phyloP scores from a whole-genome alignment of 2,888 invertebrate species.

The Drosophila sordidapex region DNA sequence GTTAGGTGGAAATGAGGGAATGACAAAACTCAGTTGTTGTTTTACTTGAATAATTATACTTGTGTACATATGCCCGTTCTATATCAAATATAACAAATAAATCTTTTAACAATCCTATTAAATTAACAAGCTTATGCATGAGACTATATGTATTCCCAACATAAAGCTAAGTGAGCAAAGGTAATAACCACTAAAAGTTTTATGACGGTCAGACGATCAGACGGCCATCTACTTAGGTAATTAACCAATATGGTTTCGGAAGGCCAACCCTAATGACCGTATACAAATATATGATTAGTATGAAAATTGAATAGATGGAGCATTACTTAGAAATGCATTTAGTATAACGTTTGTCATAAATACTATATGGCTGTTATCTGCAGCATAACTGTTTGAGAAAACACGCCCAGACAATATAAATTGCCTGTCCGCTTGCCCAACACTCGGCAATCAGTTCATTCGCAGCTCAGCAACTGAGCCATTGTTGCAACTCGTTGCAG shows the following conservation, averaged over 20 bases:
- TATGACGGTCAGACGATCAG: not conserved
- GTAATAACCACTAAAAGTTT: not conserved
- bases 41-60: not conserved
- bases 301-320: not conserved
- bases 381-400: not conserved
- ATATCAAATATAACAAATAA: not conserved
- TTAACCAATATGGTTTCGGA: not conserved
- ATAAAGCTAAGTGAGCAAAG: not conserved
- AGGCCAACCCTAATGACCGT: not conserved
- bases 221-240: not conserved
- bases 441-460: conserved; percentile 31
- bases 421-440: conserved; percentile 32
- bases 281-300: not conserved
- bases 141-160: not conserved
- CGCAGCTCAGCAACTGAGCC: conserved; percentile 13
- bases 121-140: not conserved
- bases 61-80: not conserved
- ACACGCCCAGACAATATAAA: not conserved
- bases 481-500: conserved; percentile 27
- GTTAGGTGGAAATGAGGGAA: not conserved
- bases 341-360: not conserved
- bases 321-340: not conserved
- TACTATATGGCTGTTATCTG: not conserved
- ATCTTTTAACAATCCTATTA: not conserved
- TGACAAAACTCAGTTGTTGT: not conserved